Conservation (phyloP, 2,113 vertebrate species). For the Anolis carolinensis region DNA sequence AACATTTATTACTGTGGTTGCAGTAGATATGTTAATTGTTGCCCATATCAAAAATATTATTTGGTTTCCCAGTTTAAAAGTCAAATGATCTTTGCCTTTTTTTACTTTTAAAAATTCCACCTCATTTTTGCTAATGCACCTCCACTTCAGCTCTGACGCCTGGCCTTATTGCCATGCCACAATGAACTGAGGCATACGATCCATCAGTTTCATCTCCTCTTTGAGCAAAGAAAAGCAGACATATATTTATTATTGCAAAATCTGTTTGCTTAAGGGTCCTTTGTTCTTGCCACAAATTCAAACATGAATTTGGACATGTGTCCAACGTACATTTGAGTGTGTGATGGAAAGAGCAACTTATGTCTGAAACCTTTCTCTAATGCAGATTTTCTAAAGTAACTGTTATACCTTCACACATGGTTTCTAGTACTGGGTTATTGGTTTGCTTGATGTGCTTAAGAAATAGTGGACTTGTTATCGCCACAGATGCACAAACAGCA, state of each 20-base stretch:
- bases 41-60: background rate
- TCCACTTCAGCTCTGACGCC: background rate
- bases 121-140: background rate
- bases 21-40: background rate
- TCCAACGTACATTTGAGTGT: background rate
- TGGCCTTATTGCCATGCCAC: background rate
- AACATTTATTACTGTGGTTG: background rate
- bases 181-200: background rate
- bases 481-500: background rate
- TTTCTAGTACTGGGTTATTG: background rate
- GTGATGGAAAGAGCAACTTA: background rate
- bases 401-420: background rate
- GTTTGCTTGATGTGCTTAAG: background rate
- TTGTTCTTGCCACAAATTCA: background rate
- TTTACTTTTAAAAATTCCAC: background rate
- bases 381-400: background rate
- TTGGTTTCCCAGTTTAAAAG: background rate
- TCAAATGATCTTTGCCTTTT: background rate
- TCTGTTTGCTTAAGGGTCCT: background rate
- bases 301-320: background rate
- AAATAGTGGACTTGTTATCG: background rate
- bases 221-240: background rate
- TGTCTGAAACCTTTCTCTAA: background rate
- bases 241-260: background rate
- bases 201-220: background rate